Conservation (phyloP, 2,888 invertebrate species). For the Escarpia spicata region DNA sequence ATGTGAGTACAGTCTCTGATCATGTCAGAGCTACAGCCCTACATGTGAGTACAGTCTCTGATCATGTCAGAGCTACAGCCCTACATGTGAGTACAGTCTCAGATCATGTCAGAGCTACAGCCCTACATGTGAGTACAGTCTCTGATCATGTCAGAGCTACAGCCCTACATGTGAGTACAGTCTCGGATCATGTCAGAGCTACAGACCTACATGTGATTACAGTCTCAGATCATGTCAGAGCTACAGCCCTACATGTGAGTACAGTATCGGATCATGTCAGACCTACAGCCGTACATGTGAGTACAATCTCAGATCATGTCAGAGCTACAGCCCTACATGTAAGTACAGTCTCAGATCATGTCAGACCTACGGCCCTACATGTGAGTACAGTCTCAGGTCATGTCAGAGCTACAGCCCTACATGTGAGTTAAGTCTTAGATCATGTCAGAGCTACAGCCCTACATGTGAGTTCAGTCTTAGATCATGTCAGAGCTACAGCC, state of each 20-base stretch:
- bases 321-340: neutral
- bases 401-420: neutral
- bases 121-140: neutral
- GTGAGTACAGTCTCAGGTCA: no score
- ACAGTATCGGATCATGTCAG: neutral
- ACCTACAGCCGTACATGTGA: neutral
- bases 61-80: neutral
- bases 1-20: neutral
- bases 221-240: no score
- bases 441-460: no score
- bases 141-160: neutral
- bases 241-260: neutral
- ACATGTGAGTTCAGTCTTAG: no score
- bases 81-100: neutral
- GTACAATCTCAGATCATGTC: no score
- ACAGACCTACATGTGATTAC: neutral
- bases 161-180: neutral
- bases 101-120: neutral
- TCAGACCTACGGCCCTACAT: neutral
- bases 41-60: neutral
- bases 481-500: no score
- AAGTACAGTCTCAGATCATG: neutral
- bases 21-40: conserved; percentile 16
- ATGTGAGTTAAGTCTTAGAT: no score
- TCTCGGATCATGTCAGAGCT: neutral